phyloP scores from a whole-genome alignment of 2,797 vertebrate species.

The Hydrophis major region DNA sequence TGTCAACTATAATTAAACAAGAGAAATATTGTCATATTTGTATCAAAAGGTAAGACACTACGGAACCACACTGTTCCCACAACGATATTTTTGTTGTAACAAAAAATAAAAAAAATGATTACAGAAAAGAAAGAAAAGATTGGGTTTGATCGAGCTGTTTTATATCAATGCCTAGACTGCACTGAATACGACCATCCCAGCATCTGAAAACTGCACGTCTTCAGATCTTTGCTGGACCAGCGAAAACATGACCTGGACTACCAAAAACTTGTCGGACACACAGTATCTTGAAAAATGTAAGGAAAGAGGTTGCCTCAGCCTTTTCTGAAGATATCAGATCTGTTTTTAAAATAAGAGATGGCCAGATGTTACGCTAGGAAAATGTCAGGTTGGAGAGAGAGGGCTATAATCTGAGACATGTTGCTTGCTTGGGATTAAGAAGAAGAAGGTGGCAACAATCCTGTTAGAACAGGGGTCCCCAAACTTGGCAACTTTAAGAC shows the following conservation, averaged over 20 bases:
- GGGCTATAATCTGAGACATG: too few relatives aligned
- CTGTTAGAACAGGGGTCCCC: background rate
- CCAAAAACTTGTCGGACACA: conserved; percentile 72
- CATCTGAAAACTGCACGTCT: conserved; percentile 72
- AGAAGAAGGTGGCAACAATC: background rate
- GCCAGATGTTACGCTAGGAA: background rate
- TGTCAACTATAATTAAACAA: too few relatives aligned
- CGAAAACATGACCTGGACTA: conserved; percentile 71
- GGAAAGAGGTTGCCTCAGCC: conserved; percentile 20
- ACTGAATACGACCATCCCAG: conserved; percentile 77
- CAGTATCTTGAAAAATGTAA: conserved; percentile 82
- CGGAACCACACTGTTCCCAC: too few relatives aligned
- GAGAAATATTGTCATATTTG: too few relatives aligned
- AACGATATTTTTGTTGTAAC: too few relatives aligned
- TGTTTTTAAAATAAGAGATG: background rate
- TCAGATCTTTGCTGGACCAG: conserved; percentile 75
- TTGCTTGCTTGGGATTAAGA: too few relatives aligned
- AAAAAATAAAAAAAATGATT: too few relatives aligned
- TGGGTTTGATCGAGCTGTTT: conserved; percentile 15
- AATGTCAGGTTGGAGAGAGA: background rate
- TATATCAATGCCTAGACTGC: conserved; percentile 59
- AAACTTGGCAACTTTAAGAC: too few relatives aligned
- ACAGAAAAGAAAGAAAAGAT: background rate
- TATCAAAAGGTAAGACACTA: too few relatives aligned
- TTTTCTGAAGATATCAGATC: background rate